These are phyloP conservation scores for Sebastes fasciatus DNA, from an alignment of 2,113 vertebrate species.

Conservation along the genomic window DNA sequence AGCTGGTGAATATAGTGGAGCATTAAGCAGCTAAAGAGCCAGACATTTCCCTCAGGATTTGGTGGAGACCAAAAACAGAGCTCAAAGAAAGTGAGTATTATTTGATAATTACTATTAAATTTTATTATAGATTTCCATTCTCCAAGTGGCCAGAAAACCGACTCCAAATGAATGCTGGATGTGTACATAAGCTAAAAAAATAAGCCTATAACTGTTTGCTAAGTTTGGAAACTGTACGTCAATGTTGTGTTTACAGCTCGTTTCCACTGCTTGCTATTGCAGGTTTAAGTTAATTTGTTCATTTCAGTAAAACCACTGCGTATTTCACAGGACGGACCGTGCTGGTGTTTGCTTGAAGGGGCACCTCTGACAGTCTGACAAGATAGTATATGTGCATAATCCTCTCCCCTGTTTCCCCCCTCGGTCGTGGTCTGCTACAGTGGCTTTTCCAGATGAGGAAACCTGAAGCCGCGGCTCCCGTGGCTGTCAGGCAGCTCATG, in stretches of 20 bases:
- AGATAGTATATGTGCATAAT: slow-evolving; percentile 63
- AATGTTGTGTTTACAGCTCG: not conserved
- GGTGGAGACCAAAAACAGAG: not conserved
- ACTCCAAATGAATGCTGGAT: not conserved
- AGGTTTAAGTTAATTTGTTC: not conserved
- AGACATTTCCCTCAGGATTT: not conserved
- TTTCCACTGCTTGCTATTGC: not conserved
- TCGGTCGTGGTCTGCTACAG: slow-evolving; percentile 52
- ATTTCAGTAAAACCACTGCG: slow-evolving; percentile 27
- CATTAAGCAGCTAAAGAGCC: not conserved
- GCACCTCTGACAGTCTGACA: slow-evolving; percentile 60
- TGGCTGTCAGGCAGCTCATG: slow-evolving; percentile 68
- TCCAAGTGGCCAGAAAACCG: not conserved
- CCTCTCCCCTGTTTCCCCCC: slow-evolving; percentile 8
- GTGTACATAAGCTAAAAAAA: too few species aligned
- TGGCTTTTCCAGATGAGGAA: slow-evolving; percentile 76
- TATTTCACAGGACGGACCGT: slow-evolving; percentile 26
- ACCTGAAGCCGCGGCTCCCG: slow-evolving; percentile 69
- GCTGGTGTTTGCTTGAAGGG: slow-evolving; percentile 36
- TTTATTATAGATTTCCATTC: not conserved
- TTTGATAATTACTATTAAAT: not conserved
- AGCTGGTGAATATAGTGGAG: not conserved
- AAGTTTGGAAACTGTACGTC: too few species aligned
- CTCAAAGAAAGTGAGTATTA: not conserved
- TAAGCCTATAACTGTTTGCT: too few species aligned